Conservation (phyloP, 2,113 vertebrate genomes). For the Otis tarda region DNA sequence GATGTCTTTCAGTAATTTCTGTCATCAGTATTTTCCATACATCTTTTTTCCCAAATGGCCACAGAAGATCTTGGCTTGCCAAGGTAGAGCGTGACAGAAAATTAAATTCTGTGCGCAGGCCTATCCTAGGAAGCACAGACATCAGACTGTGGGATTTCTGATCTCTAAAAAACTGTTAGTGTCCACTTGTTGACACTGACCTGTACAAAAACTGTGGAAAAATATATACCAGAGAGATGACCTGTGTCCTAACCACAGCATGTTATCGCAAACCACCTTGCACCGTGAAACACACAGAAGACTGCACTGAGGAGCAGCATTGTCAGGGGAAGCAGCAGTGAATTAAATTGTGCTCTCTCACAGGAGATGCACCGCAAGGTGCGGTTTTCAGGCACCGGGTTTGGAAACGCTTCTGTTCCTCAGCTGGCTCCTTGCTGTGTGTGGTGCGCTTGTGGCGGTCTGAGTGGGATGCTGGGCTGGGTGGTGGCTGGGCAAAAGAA, state of each 20-base stretch:
- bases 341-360: background rate
- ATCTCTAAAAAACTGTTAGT: background rate
- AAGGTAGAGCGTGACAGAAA: background rate
- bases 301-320: background rate
- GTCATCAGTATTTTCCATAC: background rate
- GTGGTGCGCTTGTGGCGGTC: fast-evolving
- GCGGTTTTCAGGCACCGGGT: background rate
- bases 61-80: background rate
- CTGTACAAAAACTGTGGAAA: background rate
- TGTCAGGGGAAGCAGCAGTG: background rate
- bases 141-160: background rate
- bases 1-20: background rate
- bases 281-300: background rate
- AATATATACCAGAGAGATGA: background rate
- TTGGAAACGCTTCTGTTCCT: background rate
- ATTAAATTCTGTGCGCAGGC: background rate
- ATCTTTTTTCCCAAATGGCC: background rate
- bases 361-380: background rate
- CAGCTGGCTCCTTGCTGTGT: background rate
- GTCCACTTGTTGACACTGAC: background rate
- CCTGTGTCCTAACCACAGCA: fast-evolving
- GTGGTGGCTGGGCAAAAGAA: fast-evolving
- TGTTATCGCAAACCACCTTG: background rate
- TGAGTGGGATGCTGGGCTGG: background rate
- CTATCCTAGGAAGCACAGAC: background rate